Evolutionary conservation across 2,797 vertebrate species (phyloP).

Genomic region (Ctenosaura bakeri): DNA sequence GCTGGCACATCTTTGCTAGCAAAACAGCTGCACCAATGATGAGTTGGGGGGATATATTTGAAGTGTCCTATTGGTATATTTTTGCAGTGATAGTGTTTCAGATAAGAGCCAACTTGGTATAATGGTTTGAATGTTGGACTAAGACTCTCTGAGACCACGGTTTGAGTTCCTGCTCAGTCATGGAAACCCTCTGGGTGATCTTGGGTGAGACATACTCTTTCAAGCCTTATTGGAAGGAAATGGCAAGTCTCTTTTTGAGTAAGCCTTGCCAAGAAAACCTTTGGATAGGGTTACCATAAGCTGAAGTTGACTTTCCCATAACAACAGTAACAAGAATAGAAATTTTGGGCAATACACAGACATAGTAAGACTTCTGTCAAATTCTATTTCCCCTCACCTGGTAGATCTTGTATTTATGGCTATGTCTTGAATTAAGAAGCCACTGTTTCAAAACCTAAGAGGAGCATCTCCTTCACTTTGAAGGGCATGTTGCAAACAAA

Average conservation of each 20-base stretch:
- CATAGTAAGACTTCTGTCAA: background rate
- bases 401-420: background rate
- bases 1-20: background rate
- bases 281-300: too few relatives aligned
- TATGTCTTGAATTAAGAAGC: slow-evolving; percentile 29
- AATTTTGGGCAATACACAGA: too few relatives aligned
- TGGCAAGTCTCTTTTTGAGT: too few relatives aligned
- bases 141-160: too few relatives aligned
- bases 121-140: too few relatives aligned
- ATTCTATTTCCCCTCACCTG: background rate
- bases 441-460: background rate
- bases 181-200: too few relatives aligned
- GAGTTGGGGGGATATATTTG: background rate
- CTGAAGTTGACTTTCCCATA: too few relatives aligned
- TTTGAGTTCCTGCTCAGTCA: too few relatives aligned
- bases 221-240: too few relatives aligned
- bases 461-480: slow-evolving; percentile 21
- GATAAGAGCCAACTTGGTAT: background rate
- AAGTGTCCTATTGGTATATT: background rate
- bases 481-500: slow-evolving; percentile 58
- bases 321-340: too few relatives aligned
- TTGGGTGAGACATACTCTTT: too few relatives aligned
- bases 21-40: background rate
- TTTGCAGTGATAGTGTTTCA: background rate
- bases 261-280: too few relatives aligned